A percentile compares a stretch with the other conserved stretches of the same genome.
Evolutionary conservation across 1,140 invertebrate species (phyloP).

Genomic region (Drosophila triauraria): DNA sequence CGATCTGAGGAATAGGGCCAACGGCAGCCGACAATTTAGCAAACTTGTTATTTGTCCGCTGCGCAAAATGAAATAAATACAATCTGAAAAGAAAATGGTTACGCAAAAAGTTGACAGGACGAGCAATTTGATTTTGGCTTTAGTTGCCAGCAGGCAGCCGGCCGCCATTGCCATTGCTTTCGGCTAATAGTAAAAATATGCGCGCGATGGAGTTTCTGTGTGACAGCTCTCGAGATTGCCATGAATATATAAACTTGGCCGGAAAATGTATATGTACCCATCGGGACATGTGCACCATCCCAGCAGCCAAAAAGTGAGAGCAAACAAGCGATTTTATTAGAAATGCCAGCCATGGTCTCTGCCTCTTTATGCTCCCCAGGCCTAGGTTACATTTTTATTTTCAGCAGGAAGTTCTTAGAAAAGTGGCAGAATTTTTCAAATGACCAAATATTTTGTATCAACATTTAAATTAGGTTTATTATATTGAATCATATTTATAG

Average conservation of each 20-base stretch:
- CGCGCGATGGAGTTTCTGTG: slow-evolving; percentile 59
- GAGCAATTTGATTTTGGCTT: slow-evolving; percentile 75
- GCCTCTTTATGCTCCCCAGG: not conserved
- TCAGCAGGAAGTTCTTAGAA: not conserved
- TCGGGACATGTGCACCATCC: slow-evolving; percentile 16
- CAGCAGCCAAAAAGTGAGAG: slow-evolving; percentile 2
- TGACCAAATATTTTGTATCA: not conserved
- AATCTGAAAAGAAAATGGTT: slow-evolving; percentile 41
- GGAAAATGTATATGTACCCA: slow-evolving; percentile 32
- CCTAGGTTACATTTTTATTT: not conserved
- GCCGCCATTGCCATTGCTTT: slow-evolving; percentile 44
- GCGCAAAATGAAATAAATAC: slow-evolving; percentile 68
- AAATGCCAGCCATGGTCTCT: slow-evolving; percentile 6
- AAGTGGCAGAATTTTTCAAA: no score
- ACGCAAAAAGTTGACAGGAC: slow-evolving; percentile 70
- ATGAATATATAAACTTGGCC: slow-evolving; percentile 69
- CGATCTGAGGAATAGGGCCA: slow-evolving; percentile 50
- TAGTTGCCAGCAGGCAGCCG: slow-evolving; percentile 31
- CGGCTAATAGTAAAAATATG: slow-evolving; percentile 76
- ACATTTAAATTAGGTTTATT: no score
- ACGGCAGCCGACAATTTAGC: slow-evolving; percentile 68
- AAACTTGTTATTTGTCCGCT: slow-evolving; percentile 73
- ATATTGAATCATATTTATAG: not conserved
- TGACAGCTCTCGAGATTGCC: slow-evolving; percentile 76
- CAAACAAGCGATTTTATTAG: slow-evolving; percentile 42